Base-by-base conservation (phyloP, 1,140 invertebrate genomes). In the Luehdorfia chinensis region DNA sequence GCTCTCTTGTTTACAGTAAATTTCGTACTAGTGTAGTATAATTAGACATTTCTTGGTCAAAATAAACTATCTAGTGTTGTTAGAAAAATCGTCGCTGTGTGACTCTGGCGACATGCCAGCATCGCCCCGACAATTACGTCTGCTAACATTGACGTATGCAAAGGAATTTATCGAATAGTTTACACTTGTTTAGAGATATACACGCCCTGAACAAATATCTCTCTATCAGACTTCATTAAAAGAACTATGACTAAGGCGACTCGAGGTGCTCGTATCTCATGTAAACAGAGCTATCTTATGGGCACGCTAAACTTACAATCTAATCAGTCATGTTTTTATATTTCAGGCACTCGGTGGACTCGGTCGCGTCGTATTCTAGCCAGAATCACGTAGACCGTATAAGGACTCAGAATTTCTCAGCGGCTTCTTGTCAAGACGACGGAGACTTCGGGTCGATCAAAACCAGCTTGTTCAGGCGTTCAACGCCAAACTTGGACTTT, bases 341-440 rank as follows among this genome's bases (percentile, higher is more conserved):
- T 87, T 87, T 43, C 83, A 88, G 87, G 61, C 87, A 88, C 75
- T 88, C 87, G 64, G 87, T 88, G 74, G 87, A 88, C 78, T 87
- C 85, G 79, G 87, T 87, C 72, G 81, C 84, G 77, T 88, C 87
- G 77, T 84, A 87, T 83, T 87, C 84, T 78, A 88, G 84, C 61
- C 87, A 88, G 78, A 84, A 86, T 84, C 87, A 88, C 87, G 87
- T 87, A 66, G 87, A 88, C 79, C 85, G 83, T 58, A 88, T 88
- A 77, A 83, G 87, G 66, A 77, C 80, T 58, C 77, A 80, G 60
- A 84, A 84, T 54, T 80, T 84, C 80, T 83, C 81, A 76, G 69
- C 84, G 71, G 78, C 78, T 83, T 87, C 81, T 76, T 84, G 78
- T 81, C 74, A 83, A 67, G 80, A 84, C 73, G 83, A 84, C 58